These are phyloP conservation scores for Corella eumyota DNA, from an alignment of 23 tunicate species.

Conservation along the genomic window DNA sequence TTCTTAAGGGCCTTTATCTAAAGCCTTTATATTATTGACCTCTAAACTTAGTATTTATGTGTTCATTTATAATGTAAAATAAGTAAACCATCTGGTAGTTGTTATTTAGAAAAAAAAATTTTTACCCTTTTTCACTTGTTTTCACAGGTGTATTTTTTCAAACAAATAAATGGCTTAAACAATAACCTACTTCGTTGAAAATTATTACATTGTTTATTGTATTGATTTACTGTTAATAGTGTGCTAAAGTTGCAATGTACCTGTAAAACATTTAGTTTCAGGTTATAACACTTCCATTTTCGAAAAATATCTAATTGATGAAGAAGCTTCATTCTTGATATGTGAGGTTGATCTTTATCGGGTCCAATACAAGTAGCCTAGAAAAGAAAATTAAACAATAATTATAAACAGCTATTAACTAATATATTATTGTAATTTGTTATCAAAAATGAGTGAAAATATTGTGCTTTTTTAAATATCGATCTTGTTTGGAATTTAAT, in stretches of 20 bases:
- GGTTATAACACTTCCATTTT: constrained; percentile 14
- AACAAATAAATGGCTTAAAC: too few relatives aligned
- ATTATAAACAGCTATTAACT: neutral
- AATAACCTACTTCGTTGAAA: too few relatives aligned
- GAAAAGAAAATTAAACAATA: neutral
- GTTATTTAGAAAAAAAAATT: too few relatives aligned
- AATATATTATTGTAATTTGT: neutral
- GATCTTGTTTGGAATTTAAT: neutral
- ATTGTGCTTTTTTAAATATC: neutral
- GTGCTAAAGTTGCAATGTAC: too few relatives aligned
- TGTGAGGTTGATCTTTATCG: constrained; percentile 35
- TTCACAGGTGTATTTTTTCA: too few relatives aligned
- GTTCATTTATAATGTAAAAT: too few relatives aligned
- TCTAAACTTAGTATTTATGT: too few relatives aligned
- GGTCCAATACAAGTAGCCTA: constrained; percentile 43
- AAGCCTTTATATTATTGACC: too few relatives aligned
- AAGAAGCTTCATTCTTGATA: constrained; percentile 22
- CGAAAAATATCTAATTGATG: constrained; percentile 35
- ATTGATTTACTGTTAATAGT: too few relatives aligned
- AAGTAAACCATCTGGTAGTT: too few relatives aligned
- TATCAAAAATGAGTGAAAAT: neutral
- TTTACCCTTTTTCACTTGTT: too few relatives aligned
- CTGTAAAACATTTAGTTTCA: constrained; percentile 45
- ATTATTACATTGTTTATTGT: neutral
- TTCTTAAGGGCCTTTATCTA: too few relatives aligned